Evolutionary conservation across 2,888 invertebrate genomes (phyloP).

Genomic region (Xestia sexstrigata): DNA sequence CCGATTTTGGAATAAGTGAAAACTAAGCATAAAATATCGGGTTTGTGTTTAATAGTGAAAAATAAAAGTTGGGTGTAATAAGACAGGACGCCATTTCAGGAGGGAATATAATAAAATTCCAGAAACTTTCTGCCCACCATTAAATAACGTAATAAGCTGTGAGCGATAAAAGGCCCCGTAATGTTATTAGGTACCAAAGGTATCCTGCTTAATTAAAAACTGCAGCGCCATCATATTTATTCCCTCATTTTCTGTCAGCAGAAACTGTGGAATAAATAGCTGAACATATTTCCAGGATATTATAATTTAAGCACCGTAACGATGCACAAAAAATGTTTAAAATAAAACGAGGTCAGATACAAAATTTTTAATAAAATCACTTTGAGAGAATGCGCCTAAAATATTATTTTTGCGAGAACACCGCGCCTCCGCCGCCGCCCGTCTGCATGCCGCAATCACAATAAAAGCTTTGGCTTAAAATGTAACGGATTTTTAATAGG

Average conservation of each 20-base stretch:
- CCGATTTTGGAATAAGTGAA: not conserved
- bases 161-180: not conserved
- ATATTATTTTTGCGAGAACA: conserved; percentile 36
- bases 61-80: not conserved
- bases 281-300: conserved; percentile 8
- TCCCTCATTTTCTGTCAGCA: not conserved
- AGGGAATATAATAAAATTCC: not conserved
- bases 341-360: conserved; percentile 29
- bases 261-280: not conserved
- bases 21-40: not conserved
- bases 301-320: conserved; percentile 15
- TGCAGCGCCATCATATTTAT: not conserved
- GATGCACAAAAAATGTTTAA: conserved; percentile 18
- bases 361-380: conserved; percentile 42
- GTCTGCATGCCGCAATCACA: conserved; percentile 37
- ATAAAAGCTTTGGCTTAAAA: conserved; percentile 51
- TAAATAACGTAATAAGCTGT: not conserved
- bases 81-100: not conserved
- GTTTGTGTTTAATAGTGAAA: too few relatives aligned
- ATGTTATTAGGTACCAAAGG: conserved; percentile 4
- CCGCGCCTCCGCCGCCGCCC: not conserved
- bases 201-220: conserved; percentile 24
- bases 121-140: not conserved
- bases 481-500: conserved; percentile 34
- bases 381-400: conserved; percentile 26